Base-by-base conservation (phyloP, 2,888 invertebrate genomes). In the Heliconius charithonia region DNA sequence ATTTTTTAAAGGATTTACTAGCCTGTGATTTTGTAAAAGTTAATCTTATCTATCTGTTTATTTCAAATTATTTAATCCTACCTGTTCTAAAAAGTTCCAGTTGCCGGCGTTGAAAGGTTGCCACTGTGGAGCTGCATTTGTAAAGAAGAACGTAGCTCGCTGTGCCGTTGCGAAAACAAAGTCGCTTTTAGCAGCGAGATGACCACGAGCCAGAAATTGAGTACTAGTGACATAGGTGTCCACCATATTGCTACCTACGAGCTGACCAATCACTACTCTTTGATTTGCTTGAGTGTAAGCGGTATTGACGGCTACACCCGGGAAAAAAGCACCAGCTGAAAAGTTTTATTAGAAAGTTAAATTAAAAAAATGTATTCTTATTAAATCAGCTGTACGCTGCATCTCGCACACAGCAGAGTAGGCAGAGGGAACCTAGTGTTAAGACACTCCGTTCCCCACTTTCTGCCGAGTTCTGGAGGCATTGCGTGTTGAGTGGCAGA, bases 71-170 rank as follows among this genome's bases (percentile, higher is more conserved):
- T 51, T 51, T 29, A 16, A 51, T 29, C 22, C 22, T 74, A 88
- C 89, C 74, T 83, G 84, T 83, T 95, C 95, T 22, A 95, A 83
- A 16, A 82, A 84, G 82, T 90, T 89, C 95, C 95, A 95, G 83
- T 95, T 95, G 13, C 95, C 93, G 9, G 86, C 91, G 82, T 96
- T 96, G 84, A 95, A 94, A 1, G 89, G 89, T 79, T 96, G 95
- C 96, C 96, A 96, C 82, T 96, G 96, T 1, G 96, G 96, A 0
- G 95, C 95, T 0, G 92, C 93, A 83, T 96, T 96, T 41, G 96
- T 86, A 82, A 95, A 96, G 85, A 95, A 95, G 86, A 96, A 96
- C 0, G 96, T 96, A 0, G 95, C 89, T 7, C 90, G 87, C 81
- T 96, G 96, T 76, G 94, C 94, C 22, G 92, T 85, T 19, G 93